These are phyloP conservation scores for Felis chaus DNA, from an alignment of 2,113 vertebrate species.

Conservation along the genomic window DNA sequence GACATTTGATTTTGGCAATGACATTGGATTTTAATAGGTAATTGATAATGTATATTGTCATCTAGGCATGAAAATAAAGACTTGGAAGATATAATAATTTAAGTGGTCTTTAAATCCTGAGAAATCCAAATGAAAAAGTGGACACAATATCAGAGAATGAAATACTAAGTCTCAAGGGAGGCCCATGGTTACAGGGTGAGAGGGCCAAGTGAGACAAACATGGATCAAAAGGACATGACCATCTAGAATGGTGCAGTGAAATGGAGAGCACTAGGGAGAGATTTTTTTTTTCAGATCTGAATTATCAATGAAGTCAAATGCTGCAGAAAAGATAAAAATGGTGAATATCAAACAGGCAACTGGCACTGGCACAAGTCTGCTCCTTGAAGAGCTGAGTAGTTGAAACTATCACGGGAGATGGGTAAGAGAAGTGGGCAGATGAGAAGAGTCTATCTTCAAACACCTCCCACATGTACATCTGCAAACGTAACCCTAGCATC, in stretches of 20 bases:
- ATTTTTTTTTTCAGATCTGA: background rate
- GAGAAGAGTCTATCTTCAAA: constrained; percentile 21
- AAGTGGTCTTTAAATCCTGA: background rate
- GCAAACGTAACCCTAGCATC: background rate
- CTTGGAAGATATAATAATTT: background rate
- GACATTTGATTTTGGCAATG: constrained; percentile 28
- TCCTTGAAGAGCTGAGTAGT: background rate
- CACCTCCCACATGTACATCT: background rate
- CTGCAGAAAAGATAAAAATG: background rate
- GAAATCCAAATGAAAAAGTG: background rate
- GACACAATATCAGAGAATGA: background rate
- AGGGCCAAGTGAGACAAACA: background rate
- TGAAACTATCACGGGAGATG: background rate
- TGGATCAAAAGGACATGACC: background rate
- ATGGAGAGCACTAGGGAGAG: background rate
- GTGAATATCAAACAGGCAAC: background rate
- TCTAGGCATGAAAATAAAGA: constrained; percentile 24
- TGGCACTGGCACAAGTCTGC: background rate
- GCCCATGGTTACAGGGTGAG: background rate
- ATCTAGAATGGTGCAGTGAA: background rate
- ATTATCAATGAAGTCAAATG: background rate
- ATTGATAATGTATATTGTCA: background rate
- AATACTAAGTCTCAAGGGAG: background rate
- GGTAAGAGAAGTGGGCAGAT: background rate
- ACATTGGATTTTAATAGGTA: constrained; percentile 29